Evolutionary conservation across 1,140 invertebrate genomes (phyloP), one percentile per base, ranked within the genome.

Genomic region (Antheraea pernyi): DNA sequence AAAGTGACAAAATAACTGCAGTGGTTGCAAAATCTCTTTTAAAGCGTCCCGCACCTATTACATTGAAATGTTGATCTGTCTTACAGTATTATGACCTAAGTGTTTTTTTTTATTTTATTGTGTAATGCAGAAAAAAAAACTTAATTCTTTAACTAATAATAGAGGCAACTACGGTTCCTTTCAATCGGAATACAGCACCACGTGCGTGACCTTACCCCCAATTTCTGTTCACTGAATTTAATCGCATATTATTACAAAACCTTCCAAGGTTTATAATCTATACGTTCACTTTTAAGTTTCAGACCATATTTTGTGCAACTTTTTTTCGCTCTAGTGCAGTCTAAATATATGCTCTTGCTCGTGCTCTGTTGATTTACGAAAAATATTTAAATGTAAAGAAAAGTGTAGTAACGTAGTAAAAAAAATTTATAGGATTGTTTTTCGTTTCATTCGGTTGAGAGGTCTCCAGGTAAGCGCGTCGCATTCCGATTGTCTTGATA

Each of bases 401-500:
- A 22, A 48, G 37, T 61, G 59, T 48, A 22, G 58, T 62, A 42
- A 62, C 62, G 59, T 46, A 39, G 19, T 62, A 19, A 36, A 59
- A 30, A 68, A 5, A 61, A 36, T 22, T 61, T 16, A 11, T 68
- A 39, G n/a, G 39, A 7, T 59, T 39, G 39, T 42, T 59, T 19
- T 67, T 19, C 5, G 42, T 60, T 61, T 16, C 16, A 58, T 7
- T 66, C n/a, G 16, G 39, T 7, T 37, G n/a, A 58, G 4, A 30
- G 65, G 67, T 66, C 60, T 70, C 70, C 71, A 76, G 72, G 72
- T 68, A 46, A 66, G 75, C 77, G 80, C 69, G 67, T 80, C 75
- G 79, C 80, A 88, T 89, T 87, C 81, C 76, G 19, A 82, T 86
- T 89, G 92, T 92, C 91, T 93, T 91, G 91, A 90, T 93, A 93